Base-by-base conservation (phyloP, 2,113 vertebrate genomes). In the Scomber scombrus region DNA sequence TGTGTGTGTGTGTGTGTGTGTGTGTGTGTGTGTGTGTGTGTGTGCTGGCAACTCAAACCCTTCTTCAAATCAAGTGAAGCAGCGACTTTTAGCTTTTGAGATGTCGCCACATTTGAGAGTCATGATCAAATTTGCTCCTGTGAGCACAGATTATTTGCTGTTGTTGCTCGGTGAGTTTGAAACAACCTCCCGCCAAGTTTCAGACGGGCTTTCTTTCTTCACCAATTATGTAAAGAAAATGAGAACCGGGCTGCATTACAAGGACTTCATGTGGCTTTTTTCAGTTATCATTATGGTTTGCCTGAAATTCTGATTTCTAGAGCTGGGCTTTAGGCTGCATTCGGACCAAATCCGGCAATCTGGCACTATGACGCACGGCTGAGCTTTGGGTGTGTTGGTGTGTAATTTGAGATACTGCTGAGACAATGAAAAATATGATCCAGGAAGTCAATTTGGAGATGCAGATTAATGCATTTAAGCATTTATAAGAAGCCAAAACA, bases 141-240 rank as follows among this genome's bases (percentile, higher is more conserved):
- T 50, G n/a, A 5, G 14, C 3, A 26, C n/a, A 16, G 57, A 54
- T 61, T 61, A 71, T 75, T 85, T 46, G 56, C n/a, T 14, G 16
- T 80, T 60, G 50, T 58, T 29, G 18, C 11, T 51, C 16, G 4
- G 23, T 21, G 65, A 62, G 7, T 40, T 40, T 40, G 7, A 6
- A 40, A 8, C 34, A 40, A 6, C 15, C 31, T 67, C 62, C 49
- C 11, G 50, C 40, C 34, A 62, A 26, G 15, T 34, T 1, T 61
- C 45, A 55, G 11, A 81, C 29, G 1, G 64, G 49, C 23, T 67
- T 40, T 15, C 7, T 23, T 23, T 68, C 43, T 54, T 57, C 19
- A 8, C 45, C 21, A 29, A 5, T 21, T 18, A 19, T 29, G 40
- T 40, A 13, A 43, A 71, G 15, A 23, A 62, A 23, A 21, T 19